Evolutionary conservation across 2,888 invertebrate species (phyloP).

Genomic region (Gibbula magus): DNA sequence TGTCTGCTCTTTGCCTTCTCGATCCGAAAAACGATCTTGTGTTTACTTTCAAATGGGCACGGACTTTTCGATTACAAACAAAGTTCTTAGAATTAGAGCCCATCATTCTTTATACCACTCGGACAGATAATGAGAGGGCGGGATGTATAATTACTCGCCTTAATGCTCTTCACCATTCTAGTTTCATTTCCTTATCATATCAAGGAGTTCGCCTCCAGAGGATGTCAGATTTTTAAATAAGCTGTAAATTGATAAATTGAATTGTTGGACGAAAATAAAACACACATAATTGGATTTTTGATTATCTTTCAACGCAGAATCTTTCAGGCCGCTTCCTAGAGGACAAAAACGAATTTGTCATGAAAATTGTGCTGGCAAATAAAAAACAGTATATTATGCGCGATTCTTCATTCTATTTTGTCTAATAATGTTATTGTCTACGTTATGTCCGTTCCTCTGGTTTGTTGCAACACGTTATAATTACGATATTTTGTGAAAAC

Average conservation of each 20-base stretch:
- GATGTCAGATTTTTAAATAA: not conserved
- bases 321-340: too few species aligned
- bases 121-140: not conserved
- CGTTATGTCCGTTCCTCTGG: too few species aligned
- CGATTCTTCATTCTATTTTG: too few species aligned
- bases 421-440: too few species aligned
- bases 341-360: too few species aligned
- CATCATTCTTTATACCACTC: conserved; percentile 7
- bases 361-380: too few species aligned
- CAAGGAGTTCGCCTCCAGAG: not conserved
- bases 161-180: not conserved
- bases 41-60: not conserved
- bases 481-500: too few species aligned
- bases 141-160: not conserved
- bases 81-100: not conserved
- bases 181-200: not conserved
- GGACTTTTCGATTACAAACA: conserved; percentile 16
- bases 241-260: not conserved
- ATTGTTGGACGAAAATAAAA: not conserved
- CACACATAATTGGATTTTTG: not conserved
- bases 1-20: not conserved
- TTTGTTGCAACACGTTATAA: too few species aligned
- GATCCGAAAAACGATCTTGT: not conserved
- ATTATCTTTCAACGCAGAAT: not conserved
- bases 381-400: too few species aligned